Conservation (phyloP, 2,888 invertebrate species). For the Drosophila fulvimacula region DNA sequence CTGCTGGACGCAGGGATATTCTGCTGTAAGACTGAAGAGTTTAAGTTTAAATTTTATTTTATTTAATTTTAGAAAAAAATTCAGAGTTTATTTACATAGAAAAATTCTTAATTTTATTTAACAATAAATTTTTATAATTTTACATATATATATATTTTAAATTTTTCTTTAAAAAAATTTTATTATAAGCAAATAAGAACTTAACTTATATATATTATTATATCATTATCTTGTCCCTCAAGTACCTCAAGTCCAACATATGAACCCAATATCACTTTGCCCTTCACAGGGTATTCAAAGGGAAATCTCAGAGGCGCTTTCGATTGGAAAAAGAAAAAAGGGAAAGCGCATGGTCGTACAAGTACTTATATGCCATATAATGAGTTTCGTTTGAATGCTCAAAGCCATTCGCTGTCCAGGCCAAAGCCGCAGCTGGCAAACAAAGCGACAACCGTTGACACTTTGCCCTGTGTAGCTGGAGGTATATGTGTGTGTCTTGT, state of each 20-base stretch:
- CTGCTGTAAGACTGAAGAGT: neutral
- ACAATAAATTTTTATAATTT: too few species aligned
- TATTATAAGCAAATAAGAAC: too few species aligned
- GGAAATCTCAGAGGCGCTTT: constrained; percentile 42
- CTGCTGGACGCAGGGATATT: neutral
- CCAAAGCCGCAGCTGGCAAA: constrained; percentile 61
- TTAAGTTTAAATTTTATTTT: neutral
- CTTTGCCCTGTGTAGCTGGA: constrained; percentile 46
- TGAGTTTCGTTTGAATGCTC: constrained; percentile 74
- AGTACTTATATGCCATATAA: constrained; percentile 61
- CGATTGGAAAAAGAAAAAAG: constrained; percentile 63
- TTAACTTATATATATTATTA: too few species aligned
- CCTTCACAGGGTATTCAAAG: constrained; percentile 24
- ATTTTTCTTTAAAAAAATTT: too few species aligned
- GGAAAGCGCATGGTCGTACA: constrained; percentile 38
- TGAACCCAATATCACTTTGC: neutral
- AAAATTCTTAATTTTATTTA: too few species aligned
- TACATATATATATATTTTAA: too few species aligned
- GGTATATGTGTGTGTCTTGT: neutral
- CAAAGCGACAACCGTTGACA: constrained; percentile 72
- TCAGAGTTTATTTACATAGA: neutral
- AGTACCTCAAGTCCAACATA: too few species aligned
- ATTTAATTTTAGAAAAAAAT: neutral
- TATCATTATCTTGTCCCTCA: too few species aligned
- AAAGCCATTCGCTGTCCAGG: constrained; percentile 58